Percentiles rank a stretch among this genome's conserved stretches.
phyloP scores from a whole-genome alignment of 2,888 invertebrate species.

The Oligia latruncula region DNA sequence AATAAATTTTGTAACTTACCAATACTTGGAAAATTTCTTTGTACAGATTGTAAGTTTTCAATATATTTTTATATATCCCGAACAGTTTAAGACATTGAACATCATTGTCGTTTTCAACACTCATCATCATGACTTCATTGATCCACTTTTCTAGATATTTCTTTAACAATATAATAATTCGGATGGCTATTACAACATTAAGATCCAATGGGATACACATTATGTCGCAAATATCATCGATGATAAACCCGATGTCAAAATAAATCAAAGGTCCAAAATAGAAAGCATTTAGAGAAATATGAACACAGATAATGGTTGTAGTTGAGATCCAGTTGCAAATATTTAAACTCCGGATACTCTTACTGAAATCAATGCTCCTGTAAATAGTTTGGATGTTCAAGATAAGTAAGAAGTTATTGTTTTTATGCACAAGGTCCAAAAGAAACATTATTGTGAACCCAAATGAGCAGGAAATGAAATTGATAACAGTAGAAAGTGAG shows the following conservation, averaged over 20 bases:
- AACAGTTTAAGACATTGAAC: background rate
- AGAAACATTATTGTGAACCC: constrained; percentile 1
- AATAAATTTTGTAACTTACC: constrained; percentile 6
- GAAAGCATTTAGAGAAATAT: background rate
- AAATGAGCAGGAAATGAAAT: background rate
- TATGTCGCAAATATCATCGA: constrained; percentile 11
- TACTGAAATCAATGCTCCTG: constrained; percentile 9
- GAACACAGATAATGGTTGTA: background rate
- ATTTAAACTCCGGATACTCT: background rate
- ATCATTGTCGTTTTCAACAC: background rate
- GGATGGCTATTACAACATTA: constrained; percentile 24
- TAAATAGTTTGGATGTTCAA: constrained; percentile 23
- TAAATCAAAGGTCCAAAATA: background rate
- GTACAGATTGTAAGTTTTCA: constrained; percentile 1
- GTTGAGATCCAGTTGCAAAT: constrained; percentile 18
- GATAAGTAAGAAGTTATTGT: constrained; percentile 15
- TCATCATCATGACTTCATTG: background rate
- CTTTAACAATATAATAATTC: constrained; percentile 2
- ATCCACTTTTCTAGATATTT: constrained; percentile 18
- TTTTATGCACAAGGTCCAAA: constrained; percentile 18
- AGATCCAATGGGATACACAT: constrained; percentile 33
- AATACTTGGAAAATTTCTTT: constrained; percentile 7
- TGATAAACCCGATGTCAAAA: background rate
- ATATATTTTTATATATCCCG: background rate
- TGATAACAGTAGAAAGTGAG: background rate